Conservation (phyloP, 2,113 vertebrate species). For the rat (Rattus norvegicus) region DNA sequence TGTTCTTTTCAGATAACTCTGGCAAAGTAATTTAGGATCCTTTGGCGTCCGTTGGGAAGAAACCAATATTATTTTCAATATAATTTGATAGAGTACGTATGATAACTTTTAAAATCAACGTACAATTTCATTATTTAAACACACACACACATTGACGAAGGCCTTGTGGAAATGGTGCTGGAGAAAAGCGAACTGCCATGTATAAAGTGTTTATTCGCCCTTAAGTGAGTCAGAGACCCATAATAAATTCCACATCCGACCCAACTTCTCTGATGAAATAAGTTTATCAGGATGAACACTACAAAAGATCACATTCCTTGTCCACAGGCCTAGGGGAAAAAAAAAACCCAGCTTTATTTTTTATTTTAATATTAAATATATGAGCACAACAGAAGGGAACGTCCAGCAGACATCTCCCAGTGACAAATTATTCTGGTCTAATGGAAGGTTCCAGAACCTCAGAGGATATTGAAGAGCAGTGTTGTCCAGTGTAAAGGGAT, state of each 20-base stretch:
- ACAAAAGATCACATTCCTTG: not conserved
- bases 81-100: conserved; percentile 26
- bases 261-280: conserved; percentile 39
- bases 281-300: conserved; percentile 17
- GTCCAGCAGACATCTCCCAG: not conserved
- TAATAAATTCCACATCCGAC: not conserved
- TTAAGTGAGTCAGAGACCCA: not conserved
- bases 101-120: conserved; percentile 44
- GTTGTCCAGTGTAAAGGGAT: not conserved
- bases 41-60: not conserved
- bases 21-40: conserved; percentile 25
- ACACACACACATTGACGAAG: not conserved
- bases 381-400: conserved; percentile 12
- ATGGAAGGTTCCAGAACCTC: not conserved
- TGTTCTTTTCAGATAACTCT: conserved; percentile 30
- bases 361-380: not conserved
- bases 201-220: conserved; percentile 7
- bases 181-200: conserved; percentile 16
- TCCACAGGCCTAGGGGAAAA: not conserved
- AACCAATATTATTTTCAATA: not conserved
- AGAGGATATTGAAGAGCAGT: not conserved
- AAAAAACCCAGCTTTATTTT: not conserved
- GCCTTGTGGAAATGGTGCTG: conserved; percentile 16
- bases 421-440: not conserved
- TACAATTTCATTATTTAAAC: conserved; percentile 15